phyloP scores from a whole-genome alignment of 1,140 invertebrate species.

The Drosophila willistoni region DNA sequence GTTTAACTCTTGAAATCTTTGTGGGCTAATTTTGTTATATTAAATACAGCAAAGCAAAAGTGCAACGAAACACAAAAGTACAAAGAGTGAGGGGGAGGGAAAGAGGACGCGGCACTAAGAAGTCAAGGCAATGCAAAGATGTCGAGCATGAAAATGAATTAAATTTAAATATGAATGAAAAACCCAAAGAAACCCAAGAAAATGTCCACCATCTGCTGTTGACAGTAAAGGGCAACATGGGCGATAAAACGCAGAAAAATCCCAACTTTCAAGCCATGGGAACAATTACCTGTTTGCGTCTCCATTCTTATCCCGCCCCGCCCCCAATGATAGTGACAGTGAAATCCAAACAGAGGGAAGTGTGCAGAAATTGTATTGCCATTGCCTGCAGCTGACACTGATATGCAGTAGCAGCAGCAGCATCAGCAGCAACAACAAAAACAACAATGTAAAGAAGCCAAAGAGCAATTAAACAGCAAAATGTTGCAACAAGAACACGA shows the following conservation, averaged over 20 bases:
- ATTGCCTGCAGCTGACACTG: conserved; percentile 49
- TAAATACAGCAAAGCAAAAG: background rate
- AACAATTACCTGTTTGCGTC: background rate
- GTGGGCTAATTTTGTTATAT: conserved; percentile 23
- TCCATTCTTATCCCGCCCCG: conserved; percentile 15
- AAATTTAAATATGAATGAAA: conserved; percentile 59
- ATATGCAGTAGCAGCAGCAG: conserved; percentile 29
- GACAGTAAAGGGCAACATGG: conserved; percentile 11
- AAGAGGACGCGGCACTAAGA: background rate
- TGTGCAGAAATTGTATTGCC: background rate
- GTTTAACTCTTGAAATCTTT: background rate
- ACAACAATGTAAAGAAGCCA: conserved; percentile 34
- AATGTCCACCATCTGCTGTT: conserved; percentile 1
- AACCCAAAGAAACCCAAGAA: background rate
- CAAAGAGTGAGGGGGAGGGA: background rate
- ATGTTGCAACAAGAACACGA: conserved; percentile 6
- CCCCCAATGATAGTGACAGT: conserved; percentile 42
- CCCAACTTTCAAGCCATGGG: conserved; percentile 15
- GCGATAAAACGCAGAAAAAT: conserved; percentile 29
- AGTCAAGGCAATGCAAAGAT: conserved; percentile 21
- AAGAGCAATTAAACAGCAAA: conserved; percentile 51
- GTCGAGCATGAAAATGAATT: conserved; percentile 43
- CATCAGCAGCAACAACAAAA: background rate
- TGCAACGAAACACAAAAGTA: background rate
- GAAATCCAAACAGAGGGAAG: conserved; percentile 28